Evolutionary conservation across 2,797 vertebrate species (phyloP).

Genomic region (Alfaro cultratus): DNA sequence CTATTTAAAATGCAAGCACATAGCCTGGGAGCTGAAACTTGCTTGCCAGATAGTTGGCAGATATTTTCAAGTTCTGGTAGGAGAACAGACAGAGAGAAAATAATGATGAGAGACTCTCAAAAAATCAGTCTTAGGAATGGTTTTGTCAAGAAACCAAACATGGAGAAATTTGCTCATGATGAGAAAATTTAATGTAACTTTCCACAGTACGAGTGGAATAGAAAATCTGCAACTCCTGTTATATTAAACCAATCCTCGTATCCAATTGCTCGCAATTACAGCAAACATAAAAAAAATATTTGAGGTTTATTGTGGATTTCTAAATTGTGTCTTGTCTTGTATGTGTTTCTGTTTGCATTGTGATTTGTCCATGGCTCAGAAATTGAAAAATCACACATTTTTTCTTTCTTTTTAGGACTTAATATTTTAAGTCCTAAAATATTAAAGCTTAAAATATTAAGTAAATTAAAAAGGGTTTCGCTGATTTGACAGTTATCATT

Average conservation of each 20-base stretch:
- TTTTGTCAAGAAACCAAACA: slow-evolving; percentile 29
- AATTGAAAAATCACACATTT: background rate
- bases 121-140: slow-evolving; percentile 31
- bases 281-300: background rate
- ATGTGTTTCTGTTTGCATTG: background rate
- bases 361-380: background rate
- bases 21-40: slow-evolving; percentile 25
- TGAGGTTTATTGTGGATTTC: background rate
- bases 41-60: slow-evolving; percentile 26
- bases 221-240: slow-evolving; percentile 31
- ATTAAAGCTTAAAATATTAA: too few relatives aligned
- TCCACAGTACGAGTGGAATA: slow-evolving; percentile 43
- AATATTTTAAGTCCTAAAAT: too few relatives aligned
- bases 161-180: slow-evolving; percentile 27
- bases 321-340: background rate
- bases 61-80: slow-evolving; percentile 26
- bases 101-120: slow-evolving; percentile 22
- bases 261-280: background rate
- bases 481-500: background rate
- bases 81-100: slow-evolving; percentile 14
- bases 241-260: background rate
- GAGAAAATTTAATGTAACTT: slow-evolving; percentile 47
- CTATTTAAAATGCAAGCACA: slow-evolving; percentile 51
- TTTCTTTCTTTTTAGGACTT: background rate
- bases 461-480: background rate